Conservation (phyloP, 2,113 vertebrate genomes). For the Theropithecus gelada region DNA sequence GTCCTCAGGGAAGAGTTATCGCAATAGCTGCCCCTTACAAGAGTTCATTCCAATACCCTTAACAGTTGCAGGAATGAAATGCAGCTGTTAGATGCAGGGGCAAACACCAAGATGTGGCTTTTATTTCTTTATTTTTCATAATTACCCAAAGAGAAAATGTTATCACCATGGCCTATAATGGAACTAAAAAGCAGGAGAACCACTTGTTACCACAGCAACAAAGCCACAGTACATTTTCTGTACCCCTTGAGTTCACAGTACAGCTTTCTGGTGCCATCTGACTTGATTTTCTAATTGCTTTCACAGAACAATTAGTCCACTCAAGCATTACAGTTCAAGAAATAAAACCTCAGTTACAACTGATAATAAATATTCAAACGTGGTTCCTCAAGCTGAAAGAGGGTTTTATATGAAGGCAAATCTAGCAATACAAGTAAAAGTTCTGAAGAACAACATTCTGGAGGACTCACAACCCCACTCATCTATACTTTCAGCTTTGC, state of each 20-base stretch:
- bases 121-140: not conserved
- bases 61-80: not conserved
- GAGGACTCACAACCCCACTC: not conserved
- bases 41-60: not conserved
- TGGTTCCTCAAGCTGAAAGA: not conserved
- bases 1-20: not conserved
- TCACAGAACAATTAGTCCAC: not conserved
- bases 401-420: not conserved
- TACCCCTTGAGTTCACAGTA: not conserved
- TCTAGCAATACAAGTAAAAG: not conserved
- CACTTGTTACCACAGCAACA: conserved; percentile 45
- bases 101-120: not conserved
- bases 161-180: not conserved
- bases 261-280: not conserved
- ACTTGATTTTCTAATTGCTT: conserved; percentile 9
- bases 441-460: not conserved
- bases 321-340: not conserved
- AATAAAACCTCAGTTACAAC: not conserved
- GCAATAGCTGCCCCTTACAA: not conserved
- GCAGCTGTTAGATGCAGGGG: not conserved
- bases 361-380: not conserved
- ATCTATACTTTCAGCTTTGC: not conserved
- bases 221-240: not conserved
- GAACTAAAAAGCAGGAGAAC: conserved; percentile 1
- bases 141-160: conserved; percentile 36